Percentiles rank a stretch among this genome's conserved stretches.
Evolutionary conservation across 2,113 vertebrate genomes (phyloP).

Genomic region (Leptocoma aspasia): DNA sequence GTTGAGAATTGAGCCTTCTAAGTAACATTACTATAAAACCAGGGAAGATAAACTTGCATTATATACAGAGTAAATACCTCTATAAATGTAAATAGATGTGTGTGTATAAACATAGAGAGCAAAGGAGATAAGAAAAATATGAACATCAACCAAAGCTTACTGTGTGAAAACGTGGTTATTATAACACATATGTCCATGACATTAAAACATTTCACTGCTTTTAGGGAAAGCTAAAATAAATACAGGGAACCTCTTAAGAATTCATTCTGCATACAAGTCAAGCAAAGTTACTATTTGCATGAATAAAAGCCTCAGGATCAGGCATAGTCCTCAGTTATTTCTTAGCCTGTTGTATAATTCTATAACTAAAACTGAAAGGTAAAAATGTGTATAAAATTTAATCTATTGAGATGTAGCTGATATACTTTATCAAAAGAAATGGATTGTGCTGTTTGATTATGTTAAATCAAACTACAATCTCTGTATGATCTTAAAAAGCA

Average conservation of each 20-base stretch:
- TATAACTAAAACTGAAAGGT: neutral
- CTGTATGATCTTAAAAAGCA: neutral
- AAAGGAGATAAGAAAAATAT: neutral
- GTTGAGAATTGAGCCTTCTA: neutral
- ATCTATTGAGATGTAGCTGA: neutral
- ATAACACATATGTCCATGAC: neutral
- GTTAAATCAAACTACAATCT: neutral
- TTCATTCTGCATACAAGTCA: neutral
- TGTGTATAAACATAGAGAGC: neutral
- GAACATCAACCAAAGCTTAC: neutral
- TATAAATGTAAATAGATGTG: neutral
- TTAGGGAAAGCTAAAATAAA: neutral
- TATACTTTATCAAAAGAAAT: neutral
- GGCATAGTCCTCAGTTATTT: neutral
- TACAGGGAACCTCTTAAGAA: neutral
- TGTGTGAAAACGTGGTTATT: neutral
- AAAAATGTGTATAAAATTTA: neutral
- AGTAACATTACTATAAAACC: neutral
- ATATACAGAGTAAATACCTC: neutral
- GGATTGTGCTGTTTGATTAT: neutral
- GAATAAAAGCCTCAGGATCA: neutral
- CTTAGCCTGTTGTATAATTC: neutral
- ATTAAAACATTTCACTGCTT: neutral
- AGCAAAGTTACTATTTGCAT: neutral
- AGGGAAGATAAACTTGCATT: neutral